Base-by-base conservation (phyloP, 2,888 invertebrate species). In the Mylabris sibirica region DNA sequence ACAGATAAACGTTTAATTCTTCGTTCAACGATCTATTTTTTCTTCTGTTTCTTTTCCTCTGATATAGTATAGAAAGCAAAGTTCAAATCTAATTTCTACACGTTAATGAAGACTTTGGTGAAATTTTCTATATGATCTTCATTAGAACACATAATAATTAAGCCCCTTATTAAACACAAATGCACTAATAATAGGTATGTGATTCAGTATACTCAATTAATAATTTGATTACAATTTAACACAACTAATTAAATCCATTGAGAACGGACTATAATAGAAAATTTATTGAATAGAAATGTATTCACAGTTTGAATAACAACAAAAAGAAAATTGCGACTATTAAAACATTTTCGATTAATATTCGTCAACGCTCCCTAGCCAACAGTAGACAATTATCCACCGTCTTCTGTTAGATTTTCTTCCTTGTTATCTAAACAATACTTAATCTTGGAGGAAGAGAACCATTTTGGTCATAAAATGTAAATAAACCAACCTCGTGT, bases 401-500 rank as follows among this genome's bases (percentile, higher is more conserved):
- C 22, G 22, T 41, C 24, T 11, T 20, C 41, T 20, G 9, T 41
- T 35, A 17, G 20, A 41, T 57, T 24, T 57, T 26, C 14, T 26
- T 6, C 26, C 5, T 14, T 26, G 12, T 26, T 62, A 5, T 44
- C 35, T 24, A 61, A 5, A 61, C 8, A 61, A 35, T 61, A 35
- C 11, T 61, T 61, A 62, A 62, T 62, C 14, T 62, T n/a, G 2
- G 14, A 41, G 26, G 62, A 41, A 62, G 26, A 26, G 22, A 22
- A 41, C 5, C 62, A 38, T 44, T 44, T 38, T 38, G 61, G 38
- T 38, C 38, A 38, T 41, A 38, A 61, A 61, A 61, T 61, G 38
- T 61, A 61, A 61, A 61, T 61, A 38, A 61, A 38, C 38, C 17
- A 57, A 34, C 61, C 41, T 14, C n/a, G 4, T 30, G 8, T n/a